These are phyloP conservation scores for Notospermus geniculatus DNA, from an alignment of 1,140 invertebrate genomes.

Conservation along the genomic window DNA sequence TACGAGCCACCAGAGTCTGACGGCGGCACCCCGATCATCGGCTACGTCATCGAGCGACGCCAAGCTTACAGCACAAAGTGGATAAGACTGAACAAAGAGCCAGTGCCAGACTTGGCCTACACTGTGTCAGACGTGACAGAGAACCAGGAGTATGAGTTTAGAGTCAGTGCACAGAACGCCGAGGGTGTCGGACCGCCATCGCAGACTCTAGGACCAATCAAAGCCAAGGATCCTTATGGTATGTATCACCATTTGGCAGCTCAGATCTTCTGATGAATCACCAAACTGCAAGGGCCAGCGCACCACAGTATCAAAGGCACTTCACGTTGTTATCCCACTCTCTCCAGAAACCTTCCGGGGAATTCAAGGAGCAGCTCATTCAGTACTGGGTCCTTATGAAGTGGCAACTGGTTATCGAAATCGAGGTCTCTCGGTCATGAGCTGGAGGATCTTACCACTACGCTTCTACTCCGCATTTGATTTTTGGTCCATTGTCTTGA, in stretches of 20 bases:
- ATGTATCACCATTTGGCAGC: slow-evolving; percentile 8
- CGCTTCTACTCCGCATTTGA: too few relatives aligned
- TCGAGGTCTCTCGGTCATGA: not conserved
- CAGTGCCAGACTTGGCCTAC: not conserved
- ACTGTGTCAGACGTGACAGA: slow-evolving; percentile 64
- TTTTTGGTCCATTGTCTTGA: too few relatives aligned
- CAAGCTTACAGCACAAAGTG: not conserved
- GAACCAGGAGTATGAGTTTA: slow-evolving; percentile 86
- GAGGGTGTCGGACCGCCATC: slow-evolving; percentile 89
- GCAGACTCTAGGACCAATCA: slow-evolving; percentile 76
- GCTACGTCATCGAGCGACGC: slow-evolving; percentile 78
- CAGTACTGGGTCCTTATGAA: too few relatives aligned
- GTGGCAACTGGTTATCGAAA: too few relatives aligned
- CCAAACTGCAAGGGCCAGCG: too few relatives aligned
- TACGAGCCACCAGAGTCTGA: slow-evolving; percentile 69
- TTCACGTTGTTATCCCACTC: too few relatives aligned
- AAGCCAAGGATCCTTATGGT: slow-evolving; percentile 89
- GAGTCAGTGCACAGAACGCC: slow-evolving; percentile 94
- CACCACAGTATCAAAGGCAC: too few relatives aligned
- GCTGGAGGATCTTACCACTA: too few relatives aligned
- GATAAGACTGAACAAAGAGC: slow-evolving; percentile 8
- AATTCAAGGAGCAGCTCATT: too few relatives aligned
- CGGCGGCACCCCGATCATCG: slow-evolving; percentile 69
- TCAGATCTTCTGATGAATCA: not conserved
- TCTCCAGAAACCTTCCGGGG: too few relatives aligned